Evolutionary conservation across 2,113 vertebrate species (phyloP), one percentile per base, ranked within the genome.

Genomic region (Pseudorectes ferrugineus): DNA sequence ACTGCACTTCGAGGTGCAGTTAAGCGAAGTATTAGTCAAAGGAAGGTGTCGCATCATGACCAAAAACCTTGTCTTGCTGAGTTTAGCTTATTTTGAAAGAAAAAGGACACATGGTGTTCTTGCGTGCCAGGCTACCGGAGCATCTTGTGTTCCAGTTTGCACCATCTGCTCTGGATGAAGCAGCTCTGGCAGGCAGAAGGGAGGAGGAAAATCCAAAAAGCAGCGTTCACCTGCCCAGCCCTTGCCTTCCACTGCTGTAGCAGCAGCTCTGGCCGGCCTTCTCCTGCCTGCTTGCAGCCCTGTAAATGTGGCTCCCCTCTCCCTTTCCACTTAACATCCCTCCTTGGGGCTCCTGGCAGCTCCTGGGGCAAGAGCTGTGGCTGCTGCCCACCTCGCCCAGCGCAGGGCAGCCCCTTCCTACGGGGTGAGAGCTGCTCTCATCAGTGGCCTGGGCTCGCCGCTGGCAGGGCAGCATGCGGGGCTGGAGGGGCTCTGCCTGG

Each of bases 381-480:
- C 22, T 6, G 9, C 83, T 45, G 65, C 63, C 26, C 8, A 18
- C 33, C 35, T 72, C 0, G 0, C 28, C 54, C 42, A 7, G 40
- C 0, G 2, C 28, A 40, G 78, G 43, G 51, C 77, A 66, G 46
- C 22, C 17, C 6, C 35, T 62, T 28, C 42, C n/a, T 3, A 0
- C 2, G 0, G 33, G 4, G 1, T 6, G n/a, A 10, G 49, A 65
- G 35, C 54, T 43, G 58, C 58, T 45, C 40, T 31, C 16, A n/a
- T n/a, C n/a, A n/a, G 0, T 1, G 6, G 17, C 46, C 62, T 5
- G 66, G 57, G 40, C 48, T 62, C 15, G 1, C 28, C 1, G 1
- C 55, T 38, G 29, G 24, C 57, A 26, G 66, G 58, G 36, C 57
- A 25, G 57, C 2, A 0, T 1, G 0, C 1, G 21, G 35, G 48